A percentile compares a stretch with the other conserved stretches of the same genome.
Conservation (phyloP, 2,797 vertebrate genomes). For the Amniataba percoides region DNA sequence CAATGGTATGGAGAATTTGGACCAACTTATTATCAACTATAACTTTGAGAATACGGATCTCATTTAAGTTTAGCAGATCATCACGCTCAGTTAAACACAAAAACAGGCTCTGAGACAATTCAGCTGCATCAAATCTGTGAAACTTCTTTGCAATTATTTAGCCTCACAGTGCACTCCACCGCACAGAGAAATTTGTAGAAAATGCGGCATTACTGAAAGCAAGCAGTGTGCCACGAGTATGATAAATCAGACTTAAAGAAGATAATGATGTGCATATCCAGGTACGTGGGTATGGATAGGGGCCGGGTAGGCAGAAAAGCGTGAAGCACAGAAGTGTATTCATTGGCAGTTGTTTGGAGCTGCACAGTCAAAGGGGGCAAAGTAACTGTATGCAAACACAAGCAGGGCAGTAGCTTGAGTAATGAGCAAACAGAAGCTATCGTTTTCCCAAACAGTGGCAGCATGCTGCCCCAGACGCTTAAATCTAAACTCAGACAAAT, state of each 20-base stretch:
- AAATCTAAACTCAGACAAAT: constrained; percentile 43
- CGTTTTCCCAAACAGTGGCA: constrained; percentile 65
- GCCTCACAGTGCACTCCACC: not conserved
- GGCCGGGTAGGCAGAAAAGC: not conserved
- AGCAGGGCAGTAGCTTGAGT: constrained; percentile 58
- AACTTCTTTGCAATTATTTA: not conserved
- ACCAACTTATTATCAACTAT: not conserved
- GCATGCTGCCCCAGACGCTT: constrained; percentile 41
- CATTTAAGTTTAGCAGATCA: constrained; percentile 3
- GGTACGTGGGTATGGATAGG: constrained; percentile 6
- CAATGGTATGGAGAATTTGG: not conserved
- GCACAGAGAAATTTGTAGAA: not conserved
- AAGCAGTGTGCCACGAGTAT: not conserved
- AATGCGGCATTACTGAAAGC: constrained; percentile 5
- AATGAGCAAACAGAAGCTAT: constrained; percentile 73
- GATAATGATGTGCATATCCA: constrained; percentile 5
- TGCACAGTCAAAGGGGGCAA: constrained; percentile 59
- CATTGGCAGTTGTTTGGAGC: constrained; percentile 51
- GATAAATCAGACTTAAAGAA: constrained; percentile 11
- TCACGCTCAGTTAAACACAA: constrained; percentile 7
- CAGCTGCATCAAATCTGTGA: not conserved
- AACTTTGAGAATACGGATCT: constrained; percentile 15
- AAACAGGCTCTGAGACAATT: constrained; percentile 3
- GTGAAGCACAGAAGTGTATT: constrained; percentile 18
- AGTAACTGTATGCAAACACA: constrained; percentile 71